Percentiles rank a stretch among this genome's conserved stretches.
These are phyloP conservation scores for Oreonectes daqikongensis DNA, from an alignment of 2,797 vertebrate genomes.

Conservation along the genomic window DNA sequence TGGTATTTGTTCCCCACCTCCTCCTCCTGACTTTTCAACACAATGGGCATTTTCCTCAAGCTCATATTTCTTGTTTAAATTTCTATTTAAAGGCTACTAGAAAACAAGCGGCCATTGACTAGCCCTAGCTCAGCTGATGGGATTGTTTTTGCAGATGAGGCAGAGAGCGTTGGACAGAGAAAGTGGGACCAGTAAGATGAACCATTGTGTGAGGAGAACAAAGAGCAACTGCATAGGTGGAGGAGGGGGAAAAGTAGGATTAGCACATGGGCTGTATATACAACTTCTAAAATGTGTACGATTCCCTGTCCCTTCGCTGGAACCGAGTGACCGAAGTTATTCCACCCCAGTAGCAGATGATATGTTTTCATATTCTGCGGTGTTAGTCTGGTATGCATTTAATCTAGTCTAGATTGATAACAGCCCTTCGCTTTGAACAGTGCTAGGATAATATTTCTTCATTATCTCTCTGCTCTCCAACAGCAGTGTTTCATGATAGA, in stretches of 20 bases:
- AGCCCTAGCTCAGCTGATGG: conserved; percentile 66
- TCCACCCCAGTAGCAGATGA: conserved; percentile 28
- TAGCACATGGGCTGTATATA: conserved; percentile 34
- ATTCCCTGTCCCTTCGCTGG: not conserved
- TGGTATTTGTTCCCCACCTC: conserved; percentile 64
- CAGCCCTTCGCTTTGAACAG: conserved; percentile 36
- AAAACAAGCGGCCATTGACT: conserved; percentile 76
- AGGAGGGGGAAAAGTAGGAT: conserved; percentile 51
- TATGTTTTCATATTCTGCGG: conserved; percentile 33
- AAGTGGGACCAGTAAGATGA: conserved; percentile 63
- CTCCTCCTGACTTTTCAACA: conserved; percentile 66
- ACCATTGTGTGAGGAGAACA: conserved; percentile 58
- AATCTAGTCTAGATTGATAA: conserved; percentile 45
- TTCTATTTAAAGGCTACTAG: conserved; percentile 78
- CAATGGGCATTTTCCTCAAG: conserved; percentile 73
- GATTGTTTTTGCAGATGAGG: conserved; percentile 74
- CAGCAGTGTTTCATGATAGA: conserved; percentile 50
- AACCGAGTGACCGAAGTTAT: conserved; percentile 21
- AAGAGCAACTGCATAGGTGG: conserved; percentile 49
- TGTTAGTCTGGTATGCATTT: conserved; percentile 35
- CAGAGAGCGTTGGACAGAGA: conserved; percentile 70
- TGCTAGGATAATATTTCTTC: conserved; percentile 32
- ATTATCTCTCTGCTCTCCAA: conserved; percentile 40
- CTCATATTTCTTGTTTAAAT: conserved; percentile 71
- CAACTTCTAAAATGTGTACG: conserved; percentile 26